Conservation (phyloP, 2,113 vertebrate genomes). For the Ivindomyrus marchei region DNA sequence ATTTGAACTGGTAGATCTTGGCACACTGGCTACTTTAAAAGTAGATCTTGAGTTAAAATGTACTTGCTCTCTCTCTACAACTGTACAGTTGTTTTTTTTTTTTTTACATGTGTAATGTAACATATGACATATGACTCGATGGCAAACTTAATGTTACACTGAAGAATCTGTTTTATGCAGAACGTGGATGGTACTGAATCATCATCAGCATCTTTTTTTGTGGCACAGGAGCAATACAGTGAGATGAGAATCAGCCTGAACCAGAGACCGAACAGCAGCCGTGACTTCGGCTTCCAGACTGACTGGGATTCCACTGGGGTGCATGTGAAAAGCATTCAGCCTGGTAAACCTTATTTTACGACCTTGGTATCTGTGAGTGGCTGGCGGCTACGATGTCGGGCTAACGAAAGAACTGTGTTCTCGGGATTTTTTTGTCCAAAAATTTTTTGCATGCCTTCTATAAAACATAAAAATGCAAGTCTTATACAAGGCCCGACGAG, state of each 20-base stretch:
- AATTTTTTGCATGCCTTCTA: neutral
- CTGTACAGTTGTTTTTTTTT: slow-evolving; percentile 28
- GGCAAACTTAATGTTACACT: slow-evolving; percentile 39
- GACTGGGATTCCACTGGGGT: slow-evolving; percentile 70
- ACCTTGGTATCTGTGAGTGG: neutral
- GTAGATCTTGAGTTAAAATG: too few species aligned
- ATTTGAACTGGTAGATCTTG: too few species aligned
- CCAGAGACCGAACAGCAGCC: slow-evolving; percentile 74
- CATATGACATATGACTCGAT: slow-evolving; percentile 26
- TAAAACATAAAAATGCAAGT: neutral
- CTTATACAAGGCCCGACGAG: neutral
- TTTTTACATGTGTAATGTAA: slow-evolving; percentile 28
- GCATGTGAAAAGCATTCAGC: slow-evolving; percentile 66
- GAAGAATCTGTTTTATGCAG: slow-evolving; percentile 65
- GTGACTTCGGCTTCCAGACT: slow-evolving; percentile 84
- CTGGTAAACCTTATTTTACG: slow-evolving; percentile 47
- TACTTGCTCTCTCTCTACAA: neutral
- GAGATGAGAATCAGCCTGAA: slow-evolving; percentile 89
- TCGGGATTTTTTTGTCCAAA: neutral
- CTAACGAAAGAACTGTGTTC: neutral
- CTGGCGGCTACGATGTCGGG: neutral
- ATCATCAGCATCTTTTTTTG: slow-evolving; percentile 45
- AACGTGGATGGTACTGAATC: slow-evolving; percentile 68
- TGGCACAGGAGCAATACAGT: slow-evolving; percentile 79
- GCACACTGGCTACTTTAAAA: too few species aligned